Percentiles rank a stretch among this genome's conserved stretches.
Conservation (phyloP, 2,888 invertebrate genomes). For the Emmelina monodactyla region DNA sequence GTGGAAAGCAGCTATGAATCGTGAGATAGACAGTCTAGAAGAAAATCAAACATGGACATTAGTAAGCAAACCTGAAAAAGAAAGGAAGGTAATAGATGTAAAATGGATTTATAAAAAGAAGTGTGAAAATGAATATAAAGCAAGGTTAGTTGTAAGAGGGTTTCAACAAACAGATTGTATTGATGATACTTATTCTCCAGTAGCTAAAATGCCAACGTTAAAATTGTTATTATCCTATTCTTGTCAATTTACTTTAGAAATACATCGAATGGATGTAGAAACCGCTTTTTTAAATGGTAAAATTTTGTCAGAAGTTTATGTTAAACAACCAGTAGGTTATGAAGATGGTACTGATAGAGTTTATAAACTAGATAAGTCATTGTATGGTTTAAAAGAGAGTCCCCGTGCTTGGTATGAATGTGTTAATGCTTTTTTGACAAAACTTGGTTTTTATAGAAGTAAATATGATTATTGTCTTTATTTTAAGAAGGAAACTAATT, state of each 20-base stretch:
- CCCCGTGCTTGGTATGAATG: constrained; percentile 19
- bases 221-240: constrained; percentile 22
- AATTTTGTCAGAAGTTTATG: constrained; percentile 19
- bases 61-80: constrained; percentile 19
- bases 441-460: constrained; percentile 15
- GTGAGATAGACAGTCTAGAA: constrained; percentile 21
- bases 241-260: constrained; percentile 18
- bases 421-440: constrained; percentile 14
- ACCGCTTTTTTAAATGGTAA: constrained; percentile 22
- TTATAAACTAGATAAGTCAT: constrained; percentile 21
- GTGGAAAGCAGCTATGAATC: constrained; percentile 22
- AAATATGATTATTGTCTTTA: constrained; percentile 19
- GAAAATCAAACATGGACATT: constrained; percentile 25
- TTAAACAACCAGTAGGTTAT: constrained; percentile 23
- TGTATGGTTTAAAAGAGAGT: constrained; percentile 20
- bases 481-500: constrained; percentile 14
- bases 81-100: constrained; percentile 22
- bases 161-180: constrained; percentile 14
- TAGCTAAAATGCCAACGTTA: constrained; percentile 23
- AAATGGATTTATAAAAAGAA: constrained; percentile 24
- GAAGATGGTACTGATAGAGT: constrained; percentile 20
- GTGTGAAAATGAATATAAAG: constrained; percentile 18
- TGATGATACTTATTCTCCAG: constrained; percentile 18
- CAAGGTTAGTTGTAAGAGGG: constrained; percentile 13
- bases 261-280: constrained; percentile 20